Percentiles rank a stretch among this genome's conserved stretches.
Evolutionary conservation across 2,113 vertebrate species (phyloP).

Genomic region (Osmerus mordax): DNA sequence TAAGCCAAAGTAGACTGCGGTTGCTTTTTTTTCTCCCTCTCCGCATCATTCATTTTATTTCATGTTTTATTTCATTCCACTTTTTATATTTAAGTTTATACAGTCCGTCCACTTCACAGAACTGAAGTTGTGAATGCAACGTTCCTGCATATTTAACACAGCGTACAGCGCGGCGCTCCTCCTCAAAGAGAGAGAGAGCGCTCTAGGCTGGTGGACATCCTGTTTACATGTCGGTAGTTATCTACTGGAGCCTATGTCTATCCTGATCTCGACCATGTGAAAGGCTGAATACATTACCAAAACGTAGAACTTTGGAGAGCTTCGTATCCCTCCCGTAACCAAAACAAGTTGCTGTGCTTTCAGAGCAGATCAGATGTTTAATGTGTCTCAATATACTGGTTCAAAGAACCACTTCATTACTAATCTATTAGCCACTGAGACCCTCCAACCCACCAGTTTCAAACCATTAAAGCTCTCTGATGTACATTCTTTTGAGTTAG

Average conservation of each 20-base stretch:
- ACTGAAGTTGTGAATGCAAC: slow-evolving; percentile 45
- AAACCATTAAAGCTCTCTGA: too few relatives aligned
- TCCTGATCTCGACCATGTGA: slow-evolving; percentile 14
- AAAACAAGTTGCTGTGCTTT: slow-evolving; percentile 43
- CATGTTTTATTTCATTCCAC: slow-evolving; percentile 42
- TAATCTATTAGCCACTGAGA: too few relatives aligned
- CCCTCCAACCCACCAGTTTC: too few relatives aligned
- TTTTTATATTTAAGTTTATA: slow-evolving; percentile 61
- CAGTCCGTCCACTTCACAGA: slow-evolving; percentile 65
- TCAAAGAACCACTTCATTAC: too few relatives aligned
- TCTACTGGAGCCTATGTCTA: slow-evolving; percentile 30
- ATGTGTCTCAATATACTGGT: too few relatives aligned
- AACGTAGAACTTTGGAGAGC: slow-evolving; percentile 29
- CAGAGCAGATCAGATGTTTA: background rate
- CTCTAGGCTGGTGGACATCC: slow-evolving; percentile 42
- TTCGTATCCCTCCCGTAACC: slow-evolving; percentile 34
- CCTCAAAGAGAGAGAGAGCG: slow-evolving; percentile 7
- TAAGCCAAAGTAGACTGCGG: slow-evolving; percentile 79
- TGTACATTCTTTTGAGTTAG: slow-evolving; percentile 49
- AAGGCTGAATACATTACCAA: slow-evolving; percentile 49
- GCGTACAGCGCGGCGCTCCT: slow-evolving; percentile 15
- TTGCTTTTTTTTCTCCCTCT: slow-evolving; percentile 45
- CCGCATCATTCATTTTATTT: slow-evolving; percentile 28
- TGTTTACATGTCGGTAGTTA: slow-evolving; percentile 49
- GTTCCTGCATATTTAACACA: slow-evolving; percentile 45